A percentile compares a stretch with the other conserved stretches of the same genome.
phyloP scores from a whole-genome alignment of 2,797 vertebrate genomes.

The Crenichthys baileyi region DNA sequence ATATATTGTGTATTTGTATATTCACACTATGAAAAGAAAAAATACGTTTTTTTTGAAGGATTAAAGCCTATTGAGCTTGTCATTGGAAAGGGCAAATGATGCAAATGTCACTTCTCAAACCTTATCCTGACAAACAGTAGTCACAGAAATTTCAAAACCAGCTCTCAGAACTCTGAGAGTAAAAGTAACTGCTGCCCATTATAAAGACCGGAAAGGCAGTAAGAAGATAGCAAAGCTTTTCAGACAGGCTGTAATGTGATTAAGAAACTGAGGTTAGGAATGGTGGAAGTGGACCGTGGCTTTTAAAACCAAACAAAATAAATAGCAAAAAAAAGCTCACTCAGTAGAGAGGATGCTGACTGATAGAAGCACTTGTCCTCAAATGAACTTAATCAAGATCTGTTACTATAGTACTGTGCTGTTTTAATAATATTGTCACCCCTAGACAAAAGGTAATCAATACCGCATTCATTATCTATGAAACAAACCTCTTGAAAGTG shows the following conservation, averaged over 20 bases:
- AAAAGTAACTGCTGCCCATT: background rate
- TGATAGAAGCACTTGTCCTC: background rate
- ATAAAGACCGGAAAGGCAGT: background rate
- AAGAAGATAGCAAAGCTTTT: conserved; percentile 5
- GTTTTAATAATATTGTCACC: no score
- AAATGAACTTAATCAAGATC: background rate
- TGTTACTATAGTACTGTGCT: no score
- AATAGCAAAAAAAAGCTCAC: background rate
- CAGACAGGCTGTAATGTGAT: background rate
- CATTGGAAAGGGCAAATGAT: background rate
- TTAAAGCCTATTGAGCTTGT: background rate
- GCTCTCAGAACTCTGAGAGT: background rate
- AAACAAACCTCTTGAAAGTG: no score
- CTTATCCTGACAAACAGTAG: background rate
- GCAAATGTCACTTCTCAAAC: background rate
- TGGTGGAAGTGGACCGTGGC: background rate
- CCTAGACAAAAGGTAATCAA: no score
- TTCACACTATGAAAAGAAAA: background rate
- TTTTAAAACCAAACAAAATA: background rate
- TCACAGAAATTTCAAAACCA: background rate
- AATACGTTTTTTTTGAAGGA: background rate
- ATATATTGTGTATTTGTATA: background rate
- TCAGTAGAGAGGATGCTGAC: background rate
- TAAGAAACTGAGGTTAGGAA: background rate
- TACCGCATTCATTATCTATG: no score